These are phyloP conservation scores for Rhincodon typus DNA, from an alignment of 2,797 vertebrate species.

Conservation along the genomic window DNA sequence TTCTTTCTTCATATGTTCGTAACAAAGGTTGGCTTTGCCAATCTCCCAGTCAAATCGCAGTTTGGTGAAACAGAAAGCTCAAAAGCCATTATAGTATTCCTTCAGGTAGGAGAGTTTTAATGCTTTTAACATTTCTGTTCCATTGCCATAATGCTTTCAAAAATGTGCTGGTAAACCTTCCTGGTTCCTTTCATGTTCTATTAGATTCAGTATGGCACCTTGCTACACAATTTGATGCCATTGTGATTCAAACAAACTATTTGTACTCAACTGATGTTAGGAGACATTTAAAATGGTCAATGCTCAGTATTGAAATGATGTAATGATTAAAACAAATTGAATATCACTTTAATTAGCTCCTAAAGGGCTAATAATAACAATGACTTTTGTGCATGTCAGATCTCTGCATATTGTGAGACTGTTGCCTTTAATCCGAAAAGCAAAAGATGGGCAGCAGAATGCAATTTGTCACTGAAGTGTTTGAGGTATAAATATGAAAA, in stretches of 20 bases:
- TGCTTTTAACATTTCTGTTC: not conserved
- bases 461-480: not conserved
- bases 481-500: not conserved
- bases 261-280: not conserved
- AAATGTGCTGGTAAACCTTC: no score
- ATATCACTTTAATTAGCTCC: not conserved
- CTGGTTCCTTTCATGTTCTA: no score
- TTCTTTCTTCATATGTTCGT: no score
- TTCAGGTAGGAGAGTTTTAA: not conserved
- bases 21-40: not conserved
- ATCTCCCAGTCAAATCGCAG: not conserved
- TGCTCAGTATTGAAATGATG: not conserved
- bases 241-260: no score
- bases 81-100: not conserved
- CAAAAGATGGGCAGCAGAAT: not conserved
- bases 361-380: not conserved
- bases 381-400: not conserved
- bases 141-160: no score
- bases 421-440: not conserved
- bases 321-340: not conserved
- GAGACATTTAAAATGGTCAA: not conserved
- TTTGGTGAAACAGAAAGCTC: not conserved
- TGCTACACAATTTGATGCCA: no score
- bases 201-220: not conserved
- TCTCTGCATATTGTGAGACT: no score